Base-by-base conservation (phyloP, 2,888 invertebrate species). In the Oegoconia quadripuncta region DNA sequence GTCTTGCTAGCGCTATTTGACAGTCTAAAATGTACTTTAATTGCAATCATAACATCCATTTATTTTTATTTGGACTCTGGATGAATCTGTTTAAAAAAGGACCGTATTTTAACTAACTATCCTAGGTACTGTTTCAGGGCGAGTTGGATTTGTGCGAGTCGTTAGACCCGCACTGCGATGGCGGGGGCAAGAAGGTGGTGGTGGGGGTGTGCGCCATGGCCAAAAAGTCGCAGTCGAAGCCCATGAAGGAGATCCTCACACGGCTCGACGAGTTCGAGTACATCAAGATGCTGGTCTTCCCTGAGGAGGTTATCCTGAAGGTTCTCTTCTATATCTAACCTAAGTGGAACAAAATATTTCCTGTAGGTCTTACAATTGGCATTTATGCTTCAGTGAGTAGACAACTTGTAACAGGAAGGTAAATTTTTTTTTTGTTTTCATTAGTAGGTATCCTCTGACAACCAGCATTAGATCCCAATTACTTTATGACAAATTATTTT, bases 141-240 rank as follows among this genome's bases (percentile, higher is more conserved):
- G 94, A 95, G 73, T 91, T 94, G 78, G 94, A 94, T 71, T 88
- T 93, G 72, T 93, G 89, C 44, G 94, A 93, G 68, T 88, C 89
- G 2, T 71, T 90, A 70, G 91, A 91, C 50, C 87, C 89, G 11
- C 89, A 90, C 51, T 86, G 88, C 54, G 90, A 90, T 82, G 88
- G 90, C 88, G 72, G 81, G 42, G 94, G 93, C 62, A 96, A 96
- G 78, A 96, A 97, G 70, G 97, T 99, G 60, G 91, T 97, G 73
- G 97, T 99, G 61, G 99, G 99, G 47, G 95, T 99, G 43, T 99
- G 99, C 89, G 99, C 99, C 55, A 99, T 99, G 99, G 95, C 96
- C 67, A 99, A 99, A 87, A 99, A 99, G 84, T 97, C 98, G 23
- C 96, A 97, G 72, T 98, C 98, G 50, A 99, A 98, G 81, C 99